phyloP scores from a whole-genome alignment of 2,797 vertebrate species.

The Microctenopoma stevenorrisi region DNA sequence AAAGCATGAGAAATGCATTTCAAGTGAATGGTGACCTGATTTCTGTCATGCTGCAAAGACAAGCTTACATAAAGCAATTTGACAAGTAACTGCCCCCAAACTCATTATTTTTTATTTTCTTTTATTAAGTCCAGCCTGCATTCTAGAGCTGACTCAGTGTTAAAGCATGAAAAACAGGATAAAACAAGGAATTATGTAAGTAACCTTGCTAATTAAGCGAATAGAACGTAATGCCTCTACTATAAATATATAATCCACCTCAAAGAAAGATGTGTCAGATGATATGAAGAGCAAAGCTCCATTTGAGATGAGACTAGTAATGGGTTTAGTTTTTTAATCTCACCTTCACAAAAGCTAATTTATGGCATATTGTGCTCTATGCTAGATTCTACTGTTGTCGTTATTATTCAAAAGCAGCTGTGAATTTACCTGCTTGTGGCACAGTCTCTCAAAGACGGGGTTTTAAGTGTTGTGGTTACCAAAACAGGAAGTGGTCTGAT shows the following conservation, averaged over 20 bases:
- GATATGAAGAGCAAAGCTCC: constrained; percentile 15
- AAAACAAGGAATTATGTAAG: constrained; percentile 36
- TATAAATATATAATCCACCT: background rate
- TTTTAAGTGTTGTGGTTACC: constrained; percentile 71
- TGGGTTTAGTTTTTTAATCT: too few species aligned
- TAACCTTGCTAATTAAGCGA: constrained; percentile 12
- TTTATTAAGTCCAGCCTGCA: constrained; percentile 43
- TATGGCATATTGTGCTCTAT: background rate
- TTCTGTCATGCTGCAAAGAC: constrained; percentile 35
- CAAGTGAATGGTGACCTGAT: constrained; percentile 41
- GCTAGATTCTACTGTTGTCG: background rate
- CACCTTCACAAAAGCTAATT: background rate
- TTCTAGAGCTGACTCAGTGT: constrained; percentile 37
- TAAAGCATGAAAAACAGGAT: constrained; percentile 22
- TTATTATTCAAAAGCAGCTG: constrained; percentile 9
- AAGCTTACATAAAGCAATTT: constrained; percentile 41
- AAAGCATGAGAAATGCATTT: constrained; percentile 8
- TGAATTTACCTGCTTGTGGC: constrained; percentile 41
- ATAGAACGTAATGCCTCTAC: constrained; percentile 18
- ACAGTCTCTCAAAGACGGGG: constrained; percentile 50
- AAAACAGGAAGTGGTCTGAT: constrained; percentile 82
- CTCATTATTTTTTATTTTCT: constrained; percentile 53
- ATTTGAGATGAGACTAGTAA: constrained; percentile 11
- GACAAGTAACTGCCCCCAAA: constrained; percentile 33
- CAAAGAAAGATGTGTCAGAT: constrained; percentile 15